Conservation (phyloP, 1,140 invertebrate species). For the Bombus balteatus region DNA sequence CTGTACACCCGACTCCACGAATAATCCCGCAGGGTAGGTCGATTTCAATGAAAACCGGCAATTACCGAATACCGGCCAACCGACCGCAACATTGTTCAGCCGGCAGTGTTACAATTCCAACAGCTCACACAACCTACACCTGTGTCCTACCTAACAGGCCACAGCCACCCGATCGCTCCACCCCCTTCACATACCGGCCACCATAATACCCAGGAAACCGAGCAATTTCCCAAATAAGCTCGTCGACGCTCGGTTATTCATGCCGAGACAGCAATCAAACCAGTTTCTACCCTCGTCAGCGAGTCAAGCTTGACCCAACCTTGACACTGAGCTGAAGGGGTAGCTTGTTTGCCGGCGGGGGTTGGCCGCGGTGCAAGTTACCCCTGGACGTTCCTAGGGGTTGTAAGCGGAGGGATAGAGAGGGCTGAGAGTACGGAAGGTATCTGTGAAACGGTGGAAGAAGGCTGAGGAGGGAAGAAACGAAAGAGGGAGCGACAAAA, state of each 20-base stretch:
- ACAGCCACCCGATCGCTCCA: not conserved
- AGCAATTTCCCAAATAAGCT: constrained; percentile 21
- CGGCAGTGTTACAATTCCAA: not conserved
- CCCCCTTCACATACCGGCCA: too few relatives aligned
- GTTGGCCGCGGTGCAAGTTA: constrained; percentile 49
- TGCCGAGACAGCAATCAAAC: constrained; percentile 38
- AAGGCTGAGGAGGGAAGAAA: too few relatives aligned
- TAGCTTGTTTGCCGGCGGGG: constrained; percentile 56
- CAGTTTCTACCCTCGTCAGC: constrained; percentile 21
- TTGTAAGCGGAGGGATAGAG: not conserved
- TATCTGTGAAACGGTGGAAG: not conserved
- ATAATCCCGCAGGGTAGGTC: not conserved
- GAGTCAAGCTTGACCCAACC: constrained; percentile 67
- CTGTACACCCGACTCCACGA: not conserved
- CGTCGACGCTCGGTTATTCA: constrained; percentile 25
- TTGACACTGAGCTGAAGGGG: constrained; percentile 73
- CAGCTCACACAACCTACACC: constrained; percentile 1
- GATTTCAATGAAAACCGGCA: constrained; percentile 21
- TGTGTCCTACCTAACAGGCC: not conserved
- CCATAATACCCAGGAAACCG: constrained; percentile 11
- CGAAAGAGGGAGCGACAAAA: not conserved
- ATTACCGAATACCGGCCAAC: not conserved
- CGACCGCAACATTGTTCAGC: constrained; percentile 22
- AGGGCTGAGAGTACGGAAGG: not conserved
- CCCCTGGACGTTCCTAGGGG: constrained; percentile 48